Evolutionary conservation across 2,797 vertebrate species (phyloP), one percentile per base, ranked within the genome.

Genomic region (Scyliorhinus canicula): DNA sequence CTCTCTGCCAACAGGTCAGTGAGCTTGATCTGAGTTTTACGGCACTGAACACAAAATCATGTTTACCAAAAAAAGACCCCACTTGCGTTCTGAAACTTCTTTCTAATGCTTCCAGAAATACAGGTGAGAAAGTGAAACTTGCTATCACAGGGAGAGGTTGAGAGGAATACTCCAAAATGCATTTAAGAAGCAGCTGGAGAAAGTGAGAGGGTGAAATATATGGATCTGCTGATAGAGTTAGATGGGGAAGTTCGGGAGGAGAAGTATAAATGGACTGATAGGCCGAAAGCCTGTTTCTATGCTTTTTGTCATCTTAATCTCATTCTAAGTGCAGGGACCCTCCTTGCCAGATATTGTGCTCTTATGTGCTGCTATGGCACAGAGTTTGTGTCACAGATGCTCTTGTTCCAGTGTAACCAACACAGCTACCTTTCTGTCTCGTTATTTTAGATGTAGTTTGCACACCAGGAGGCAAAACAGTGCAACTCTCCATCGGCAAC

Each of bases 401-500:
- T n/a, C n/a, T n/a, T n/a, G n/a, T n/a, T n/a, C n/a, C n/a, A n/a
- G n/a, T n/a, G n/a, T n/a, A n/a, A n/a, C n/a, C n/a, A n/a, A n/a
- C 28, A 71, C 31, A 31, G 28, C 2, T 60, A 60, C 9, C 57
- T 60, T 60, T 60, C 57, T 60, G 7, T 9, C 57, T 60, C 57
- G 57, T 60, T 60, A 11, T 60, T 60, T 0, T 60, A 60, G 57
- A 12, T 0, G 9, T 1, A 0, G 2, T 60, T 60, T 0, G 11
- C 11, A 8, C 0, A 60, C 57, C 7, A 60, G 57, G 1, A 0
- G 4, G 0, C 14, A 14, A 1, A 63, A 16, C 3, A 21, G 63
- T 19, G 8, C 31, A 1, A 0, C 0, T 85, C 2, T 2, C 7
- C 24, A 8, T 24, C 3, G 1, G 3, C 28, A 86, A 14, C 1